Base-by-base conservation (phyloP, 2,113 vertebrate species). In the Dromiciops gliroides region DNA sequence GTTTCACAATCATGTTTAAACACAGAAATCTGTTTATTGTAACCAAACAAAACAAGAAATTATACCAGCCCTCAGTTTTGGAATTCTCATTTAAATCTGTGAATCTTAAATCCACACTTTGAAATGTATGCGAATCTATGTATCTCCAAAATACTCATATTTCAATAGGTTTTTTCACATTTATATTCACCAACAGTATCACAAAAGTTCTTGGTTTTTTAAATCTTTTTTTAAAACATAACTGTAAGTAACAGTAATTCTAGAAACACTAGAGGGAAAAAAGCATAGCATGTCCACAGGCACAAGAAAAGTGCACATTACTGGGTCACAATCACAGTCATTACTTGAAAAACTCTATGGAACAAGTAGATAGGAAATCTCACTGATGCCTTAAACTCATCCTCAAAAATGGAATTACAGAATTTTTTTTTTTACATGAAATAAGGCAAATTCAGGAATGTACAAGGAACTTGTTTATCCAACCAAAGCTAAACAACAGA, bases 241-340 rank as follows among this genome's bases (percentile, higher is more conserved):
- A 98, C 97, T 98, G 98, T 99, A 99, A 99, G 98, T 98, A 99
- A 99, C 98, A 98, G 97, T 99, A 98, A 98, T 98, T 98, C 99
- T 99, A 99, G 98, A 99, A 99, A 99, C 99, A 99, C 99, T 98
- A 99, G 98, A 99, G 99, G 98, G 97, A 98, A 99, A 83, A 98
- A 99, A 99, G 99, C 98, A 99, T 98, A 98, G 99, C 98, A 99
- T 99, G 98, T 99, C 98, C 99, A 99, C 98, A 99, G 98, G 98
- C 99, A 99, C 99, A 99, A 98, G 98, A 99, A 98, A 99, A 99
- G 99, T 99, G 99, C 98, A 99, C 99, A 99, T 99, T 99, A 99
- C 99, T 98, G 96, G 98, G 98, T 99, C 99, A 99, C 99, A 99
- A 99, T 99, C 99, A 99, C 99, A 99, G 99, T 99, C 98, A 99